A percentile compares a stretch with the other conserved stretches of the same genome.
Evolutionary conservation across 2,113 vertebrate species (phyloP).

Genomic region (Tichodroma muraria): DNA sequence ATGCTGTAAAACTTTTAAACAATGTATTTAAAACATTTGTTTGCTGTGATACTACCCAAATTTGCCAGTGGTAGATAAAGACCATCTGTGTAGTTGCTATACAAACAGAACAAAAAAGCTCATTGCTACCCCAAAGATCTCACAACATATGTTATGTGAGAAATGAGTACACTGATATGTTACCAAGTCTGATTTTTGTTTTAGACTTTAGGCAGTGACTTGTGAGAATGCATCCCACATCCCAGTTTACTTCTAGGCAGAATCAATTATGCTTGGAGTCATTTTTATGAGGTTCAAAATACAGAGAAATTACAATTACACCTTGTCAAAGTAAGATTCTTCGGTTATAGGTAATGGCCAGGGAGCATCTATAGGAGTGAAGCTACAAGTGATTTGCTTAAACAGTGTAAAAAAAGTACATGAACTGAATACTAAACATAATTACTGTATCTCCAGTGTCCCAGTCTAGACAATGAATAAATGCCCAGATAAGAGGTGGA

Average conservation of each 20-base stretch:
- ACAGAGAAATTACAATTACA: background rate
- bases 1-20: background rate
- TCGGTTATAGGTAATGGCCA: background rate
- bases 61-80: background rate
- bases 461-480: background rate
- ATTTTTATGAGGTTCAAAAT: background rate
- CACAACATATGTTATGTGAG: background rate
- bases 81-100: background rate
- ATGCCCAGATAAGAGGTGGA: background rate
- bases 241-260: background rate
- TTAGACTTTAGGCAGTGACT: background rate
- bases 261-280: background rate
- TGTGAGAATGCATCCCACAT: background rate
- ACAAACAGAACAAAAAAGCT: background rate
- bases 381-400: background rate
- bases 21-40: background rate
- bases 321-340: background rate
- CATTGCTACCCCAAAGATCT: background rate
- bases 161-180: background rate
- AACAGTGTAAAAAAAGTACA: background rate
- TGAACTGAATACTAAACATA: background rate
- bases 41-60: background rate
- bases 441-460: background rate
- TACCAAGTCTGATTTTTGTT: background rate
- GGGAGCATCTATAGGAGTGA: background rate